A percentile compares a stretch with the other conserved stretches of the same genome.
Conservation (phyloP, 1,140 invertebrate species). For the Camponotus vicinus region DNA sequence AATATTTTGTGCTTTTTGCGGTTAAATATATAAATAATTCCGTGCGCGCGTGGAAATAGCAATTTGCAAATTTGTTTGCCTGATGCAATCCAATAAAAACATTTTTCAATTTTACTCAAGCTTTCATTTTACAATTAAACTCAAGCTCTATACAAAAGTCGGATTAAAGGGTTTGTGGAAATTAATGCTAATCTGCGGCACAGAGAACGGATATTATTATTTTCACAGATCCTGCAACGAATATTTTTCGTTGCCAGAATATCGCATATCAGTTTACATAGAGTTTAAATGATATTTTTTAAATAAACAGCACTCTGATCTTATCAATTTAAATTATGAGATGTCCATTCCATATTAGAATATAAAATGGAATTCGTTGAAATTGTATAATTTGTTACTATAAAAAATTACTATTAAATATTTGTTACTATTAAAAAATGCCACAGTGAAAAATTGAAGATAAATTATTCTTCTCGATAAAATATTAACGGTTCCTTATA, state of each 20-base stretch:
- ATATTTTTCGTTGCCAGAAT: neutral
- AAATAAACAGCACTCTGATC: neutral
- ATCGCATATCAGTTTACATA: neutral
- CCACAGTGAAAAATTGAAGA: neutral
- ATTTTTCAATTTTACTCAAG: neutral
- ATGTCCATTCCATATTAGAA: neutral
- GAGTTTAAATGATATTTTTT: neutral
- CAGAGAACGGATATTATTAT: neutral
- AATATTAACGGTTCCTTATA: neutral
- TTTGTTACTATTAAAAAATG: neutral
- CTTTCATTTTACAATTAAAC: neutral
- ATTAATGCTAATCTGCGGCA: neutral
- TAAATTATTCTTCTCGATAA: neutral
- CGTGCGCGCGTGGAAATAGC: neutral
- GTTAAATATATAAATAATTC: constrained; percentile 29
- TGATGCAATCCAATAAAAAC: neutral
- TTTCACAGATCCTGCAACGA: neutral
- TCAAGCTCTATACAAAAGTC: neutral
- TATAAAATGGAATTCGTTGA: constrained; percentile 1
- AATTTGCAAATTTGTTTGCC: constrained; percentile 27
- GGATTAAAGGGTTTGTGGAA: constrained; percentile 14
- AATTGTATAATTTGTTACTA: neutral
- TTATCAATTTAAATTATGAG: neutral
- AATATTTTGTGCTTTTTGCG: constrained; percentile 1
- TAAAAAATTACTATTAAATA: no score